Percentiles rank a stretch among this genome's conserved stretches.
Evolutionary conservation across 2,888 invertebrate species (phyloP).

Genomic region (Teleogryllus oceanicus): DNA sequence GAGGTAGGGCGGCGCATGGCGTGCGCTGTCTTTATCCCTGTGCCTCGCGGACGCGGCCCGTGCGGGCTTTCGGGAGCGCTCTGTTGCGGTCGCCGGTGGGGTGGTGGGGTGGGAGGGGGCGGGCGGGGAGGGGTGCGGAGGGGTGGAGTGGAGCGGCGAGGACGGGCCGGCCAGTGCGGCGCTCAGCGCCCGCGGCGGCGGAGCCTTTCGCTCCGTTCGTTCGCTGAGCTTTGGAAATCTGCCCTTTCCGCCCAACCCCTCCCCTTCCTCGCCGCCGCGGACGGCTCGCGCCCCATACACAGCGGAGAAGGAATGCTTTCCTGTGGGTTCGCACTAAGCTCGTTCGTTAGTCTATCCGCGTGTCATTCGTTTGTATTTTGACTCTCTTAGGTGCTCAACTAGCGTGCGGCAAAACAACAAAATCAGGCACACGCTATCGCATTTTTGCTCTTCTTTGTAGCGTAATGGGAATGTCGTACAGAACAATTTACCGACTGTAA

Average conservation of each 20-base stretch:
- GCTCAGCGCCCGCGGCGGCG: background rate
- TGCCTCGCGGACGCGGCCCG: background rate
- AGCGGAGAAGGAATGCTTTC: background rate
- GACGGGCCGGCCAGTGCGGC: background rate
- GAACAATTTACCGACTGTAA: too few species aligned
- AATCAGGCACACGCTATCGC: too few species aligned
- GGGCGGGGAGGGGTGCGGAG: background rate
- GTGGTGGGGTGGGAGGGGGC: background rate
- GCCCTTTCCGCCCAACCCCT: background rate
- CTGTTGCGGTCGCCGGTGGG: background rate
- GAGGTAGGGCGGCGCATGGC: conserved; percentile 8
- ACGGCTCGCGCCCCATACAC: background rate
- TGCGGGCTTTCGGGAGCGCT: background rate
- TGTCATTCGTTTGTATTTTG: too few species aligned
- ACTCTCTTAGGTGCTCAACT: too few species aligned
- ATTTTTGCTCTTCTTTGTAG: too few species aligned
- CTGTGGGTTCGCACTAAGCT: too few species aligned
- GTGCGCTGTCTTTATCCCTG: conserved; percentile 18
- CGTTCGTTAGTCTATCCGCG: too few species aligned
- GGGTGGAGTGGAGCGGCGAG: background rate
- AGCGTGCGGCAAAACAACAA: too few species aligned
- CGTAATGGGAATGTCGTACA: too few species aligned
- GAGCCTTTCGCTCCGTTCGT: background rate
- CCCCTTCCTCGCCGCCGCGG: background rate
- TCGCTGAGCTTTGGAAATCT: conserved; percentile 6